Evolutionary conservation across 2,888 invertebrate species (phyloP).

Genomic region (Protophormia terraenovae): DNA sequence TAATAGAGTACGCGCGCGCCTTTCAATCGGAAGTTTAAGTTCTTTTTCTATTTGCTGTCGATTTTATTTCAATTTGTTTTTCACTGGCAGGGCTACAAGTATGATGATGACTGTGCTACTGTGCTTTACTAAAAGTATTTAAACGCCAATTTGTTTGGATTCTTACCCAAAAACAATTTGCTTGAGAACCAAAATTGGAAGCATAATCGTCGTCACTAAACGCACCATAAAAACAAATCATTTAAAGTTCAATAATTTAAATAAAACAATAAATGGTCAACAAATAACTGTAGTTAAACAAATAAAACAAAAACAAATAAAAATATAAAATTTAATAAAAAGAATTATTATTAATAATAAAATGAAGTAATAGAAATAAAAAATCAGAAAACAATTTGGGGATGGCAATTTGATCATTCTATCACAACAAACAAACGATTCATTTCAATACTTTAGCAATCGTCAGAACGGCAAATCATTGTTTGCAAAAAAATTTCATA

Average conservation of each 20-base stretch:
- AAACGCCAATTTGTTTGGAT: conserved; percentile 21
- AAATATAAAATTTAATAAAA: not conserved
- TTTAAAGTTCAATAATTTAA: conserved; percentile 7
- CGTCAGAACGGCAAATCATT: not conserved
- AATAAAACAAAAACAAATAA: not conserved
- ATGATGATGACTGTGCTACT: conserved; percentile 9
- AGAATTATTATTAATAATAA: not conserved
- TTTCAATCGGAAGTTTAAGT: conserved; percentile 63
- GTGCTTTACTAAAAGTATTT: conserved; percentile 5
- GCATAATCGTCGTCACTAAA: not conserved
- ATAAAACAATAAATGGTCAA: not conserved
- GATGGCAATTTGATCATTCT: not conserved
- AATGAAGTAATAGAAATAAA: not conserved
- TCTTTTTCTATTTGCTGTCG: conserved; percentile 8
- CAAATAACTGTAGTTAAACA: not conserved
- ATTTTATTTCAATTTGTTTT: conserved; percentile 30
- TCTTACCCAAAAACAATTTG: not conserved
- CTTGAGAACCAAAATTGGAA: conserved; percentile 7
- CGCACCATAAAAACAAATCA: conserved; percentile 6
- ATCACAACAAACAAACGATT: not conserved
- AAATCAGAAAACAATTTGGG: not conserved
- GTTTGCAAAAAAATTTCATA: not conserved
- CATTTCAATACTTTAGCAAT: not conserved
- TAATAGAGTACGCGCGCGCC: conserved; percentile 70
- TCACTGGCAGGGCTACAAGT: not conserved